phyloP scores from a whole-genome alignment of 2,797 vertebrate species.

The Channallabes apus region DNA sequence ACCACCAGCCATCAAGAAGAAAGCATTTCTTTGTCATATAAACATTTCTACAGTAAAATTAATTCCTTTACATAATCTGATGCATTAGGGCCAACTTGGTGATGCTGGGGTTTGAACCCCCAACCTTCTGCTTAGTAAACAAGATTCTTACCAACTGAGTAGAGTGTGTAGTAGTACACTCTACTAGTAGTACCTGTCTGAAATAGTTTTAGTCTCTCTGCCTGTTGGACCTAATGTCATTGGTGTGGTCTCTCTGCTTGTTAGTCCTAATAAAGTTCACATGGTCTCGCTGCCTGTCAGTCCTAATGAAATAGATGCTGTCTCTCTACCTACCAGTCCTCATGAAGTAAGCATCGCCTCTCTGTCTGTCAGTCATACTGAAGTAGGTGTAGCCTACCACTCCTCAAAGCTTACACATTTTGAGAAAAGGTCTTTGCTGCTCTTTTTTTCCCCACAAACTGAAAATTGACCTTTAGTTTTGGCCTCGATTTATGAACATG shows the following conservation, averaged over 20 bases:
- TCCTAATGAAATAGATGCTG: neutral
- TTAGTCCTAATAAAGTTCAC: neutral
- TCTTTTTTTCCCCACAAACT: conserved; percentile 25
- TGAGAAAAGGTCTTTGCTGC: neutral
- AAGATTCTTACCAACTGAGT: neutral
- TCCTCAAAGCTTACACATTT: neutral
- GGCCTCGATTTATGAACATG: conserved; percentile 19
- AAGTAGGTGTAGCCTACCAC: neutral
- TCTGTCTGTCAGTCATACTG: neutral
- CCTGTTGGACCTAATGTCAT: too few relatives aligned
- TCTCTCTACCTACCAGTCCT: neutral
- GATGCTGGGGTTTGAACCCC: neutral
- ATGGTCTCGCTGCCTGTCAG: neutral
- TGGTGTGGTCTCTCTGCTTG: neutral
- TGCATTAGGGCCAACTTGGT: neutral
- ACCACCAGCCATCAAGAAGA: neutral
- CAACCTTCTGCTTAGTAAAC: neutral
- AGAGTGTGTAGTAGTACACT: neutral
- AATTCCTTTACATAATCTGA: neutral
- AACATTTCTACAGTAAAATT: neutral
- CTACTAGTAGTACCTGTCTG: too few relatives aligned
- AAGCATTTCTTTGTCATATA: neutral
- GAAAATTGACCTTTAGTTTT: conserved; percentile 5
- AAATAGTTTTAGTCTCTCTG: neutral
- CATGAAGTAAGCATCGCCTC: neutral